Evolutionary conservation across 2,888 invertebrate genomes (phyloP), one percentile per base, ranked within the genome.

Genomic region (Eucriotettix oculatus): DNA sequence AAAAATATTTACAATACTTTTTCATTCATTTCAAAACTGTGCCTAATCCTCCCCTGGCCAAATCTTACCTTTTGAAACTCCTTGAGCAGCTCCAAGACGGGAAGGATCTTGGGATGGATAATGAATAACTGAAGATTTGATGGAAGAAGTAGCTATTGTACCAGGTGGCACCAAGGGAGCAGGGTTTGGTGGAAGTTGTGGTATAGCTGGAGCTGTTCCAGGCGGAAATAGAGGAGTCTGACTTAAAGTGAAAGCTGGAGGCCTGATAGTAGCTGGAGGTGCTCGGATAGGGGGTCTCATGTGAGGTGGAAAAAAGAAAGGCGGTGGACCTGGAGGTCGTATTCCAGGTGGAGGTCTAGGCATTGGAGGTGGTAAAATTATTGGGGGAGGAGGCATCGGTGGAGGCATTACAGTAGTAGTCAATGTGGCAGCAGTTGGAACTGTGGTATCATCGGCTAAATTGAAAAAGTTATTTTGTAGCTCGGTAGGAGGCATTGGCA

Each of bases 61-160:
- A 17, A 60, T 58, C 56, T 62, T 62, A 55, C 54, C 60, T 58
- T 64, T 64, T 10, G 61, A 58, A 9, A 62, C 54, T 9, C 54
- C 59, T 54, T 75, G 76, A 16, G 76, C 75, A 0, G 90, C 84
- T 0, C 96, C 96, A 74, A 96, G 83, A 42, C 95, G 79, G 52
- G 88, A 85, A 0, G 98, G 98, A 79, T 99, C 98, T 74, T 98
- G 98, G 70, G 95, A 95, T 7, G 98, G 97, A 78, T 99, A 99
- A 75, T 97, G 95, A 61, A 81, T 79, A 0, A 81, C 78, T 1
- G 82, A 74, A 10, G 81, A 78, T n/a, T 78, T 76, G 1, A 79
- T 78, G 2, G 78, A 73, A 1, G 76, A 72, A n/a, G 66, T 53
- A 10, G 66, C 61, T 9, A 64, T 53, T n/a, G 68, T 63, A 10